These are phyloP conservation scores for Falco naumanni DNA, from an alignment of 2,797 vertebrate genomes.

Conservation along the genomic window DNA sequence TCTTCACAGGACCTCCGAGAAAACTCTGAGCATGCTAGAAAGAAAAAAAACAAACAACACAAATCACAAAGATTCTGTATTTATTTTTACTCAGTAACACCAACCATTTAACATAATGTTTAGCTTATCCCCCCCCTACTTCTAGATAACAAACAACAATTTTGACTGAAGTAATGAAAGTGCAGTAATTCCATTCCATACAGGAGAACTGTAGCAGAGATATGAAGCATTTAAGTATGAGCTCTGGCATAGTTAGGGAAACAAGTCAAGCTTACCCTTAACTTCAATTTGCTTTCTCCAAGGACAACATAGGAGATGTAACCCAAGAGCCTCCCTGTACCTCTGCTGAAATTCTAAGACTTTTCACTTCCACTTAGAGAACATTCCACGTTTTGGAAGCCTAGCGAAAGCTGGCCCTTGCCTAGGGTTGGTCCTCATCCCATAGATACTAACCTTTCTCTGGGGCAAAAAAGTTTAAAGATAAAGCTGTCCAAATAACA, in stretches of 20 bases:
- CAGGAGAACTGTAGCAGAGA: background rate
- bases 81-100: background rate
- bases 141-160: background rate
- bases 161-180: background rate
- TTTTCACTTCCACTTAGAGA: background rate
- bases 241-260: background rate
- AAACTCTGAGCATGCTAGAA: slow-evolving; percentile 77
- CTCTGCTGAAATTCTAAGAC: background rate
- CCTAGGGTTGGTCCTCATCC: background rate
- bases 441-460: background rate
- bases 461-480: background rate
- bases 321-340: background rate
- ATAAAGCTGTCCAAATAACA: background rate
- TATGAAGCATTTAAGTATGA: background rate
- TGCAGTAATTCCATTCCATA: background rate
- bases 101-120: background rate
- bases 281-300: background rate
- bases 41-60: background rate
- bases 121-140: background rate
- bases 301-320: background rate
- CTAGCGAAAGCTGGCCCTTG: background rate
- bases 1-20: slow-evolving; percentile 76
- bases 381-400: background rate
- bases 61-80: background rate
- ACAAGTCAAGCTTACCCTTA: background rate